Base-by-base conservation (phyloP, 2,113 vertebrate genomes). In the Ceratotherium simum region DNA sequence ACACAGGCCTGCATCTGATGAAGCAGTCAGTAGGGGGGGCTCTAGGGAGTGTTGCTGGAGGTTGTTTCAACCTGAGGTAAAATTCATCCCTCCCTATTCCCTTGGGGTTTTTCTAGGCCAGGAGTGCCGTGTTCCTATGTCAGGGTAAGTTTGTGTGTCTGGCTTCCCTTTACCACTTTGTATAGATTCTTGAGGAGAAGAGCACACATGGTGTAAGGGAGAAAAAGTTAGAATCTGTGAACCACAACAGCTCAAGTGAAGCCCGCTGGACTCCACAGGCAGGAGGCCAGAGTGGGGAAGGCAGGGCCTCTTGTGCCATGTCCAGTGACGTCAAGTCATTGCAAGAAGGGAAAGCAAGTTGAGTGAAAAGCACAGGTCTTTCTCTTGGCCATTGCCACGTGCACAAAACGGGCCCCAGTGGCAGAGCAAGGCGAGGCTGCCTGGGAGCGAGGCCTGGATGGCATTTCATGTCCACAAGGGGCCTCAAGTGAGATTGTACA, bases 261-360 rank as follows among this genome's bases (percentile, higher is more conserved):
- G 10, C 27, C 29, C 33, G 4, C 13, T 36, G 20, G 83, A 8
- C 27, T 84, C 60, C 36, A n/a, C 16, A 42, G 69, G n/a, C 10
- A 46, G n/a, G 20, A 82, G 20, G 17, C 14, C n/a, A 82, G 39
- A 21, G 20, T 16, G 11, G 14, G 31, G 1, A 54, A 42, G 56
- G 27, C 21, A 39, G 33, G 27, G 3, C 13, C 20, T 54, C 39
- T 54, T 13, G 5, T 42, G 10, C n/a, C 4, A 0, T 4, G 36
- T 62, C 21, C n/a, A 78, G 33, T 14, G 27, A 78, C 10, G 36
- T 7, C 16, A 67, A 8, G 13, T 14, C 48, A 23, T 67, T 83
- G 4, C 48, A 60, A 56, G 64, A 88, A 87, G 10, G 6, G 62
- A 58, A 65, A 42, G 54, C 58, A 46, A 64, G 33, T 17, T 51